Evolutionary conservation across 2,113 vertebrate genomes (phyloP).

Genomic region (Solea solea): DNA sequence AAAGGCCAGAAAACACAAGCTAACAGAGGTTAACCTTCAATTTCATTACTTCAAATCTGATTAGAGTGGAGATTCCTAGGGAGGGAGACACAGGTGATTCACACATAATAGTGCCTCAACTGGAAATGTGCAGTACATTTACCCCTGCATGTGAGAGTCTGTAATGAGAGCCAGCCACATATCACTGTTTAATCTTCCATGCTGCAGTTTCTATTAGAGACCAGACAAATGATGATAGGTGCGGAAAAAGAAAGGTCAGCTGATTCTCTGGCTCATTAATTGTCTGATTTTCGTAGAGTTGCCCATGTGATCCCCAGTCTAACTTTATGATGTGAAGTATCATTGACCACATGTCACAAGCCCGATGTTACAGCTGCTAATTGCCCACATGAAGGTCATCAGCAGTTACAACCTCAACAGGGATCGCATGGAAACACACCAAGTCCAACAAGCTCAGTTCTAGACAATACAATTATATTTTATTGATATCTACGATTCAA

Average conservation of each 20-base stretch:
- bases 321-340: constrained; percentile 50
- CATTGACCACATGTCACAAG: constrained; percentile 49
- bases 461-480: no score
- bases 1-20: not conserved
- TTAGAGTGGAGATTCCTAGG: constrained; percentile 19
- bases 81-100: constrained; percentile 25
- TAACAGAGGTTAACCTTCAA: constrained; percentile 26
- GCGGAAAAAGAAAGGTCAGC: constrained; percentile 54
- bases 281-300: constrained; percentile 42
- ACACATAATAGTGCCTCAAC: constrained; percentile 5
- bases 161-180: constrained; percentile 42
- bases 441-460: no score
- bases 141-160: not conserved
- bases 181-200: constrained; percentile 64
- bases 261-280: constrained; percentile 55
- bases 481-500: no score
- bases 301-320: constrained; percentile 23
- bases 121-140: constrained; percentile 14
- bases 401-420: constrained; percentile 1
- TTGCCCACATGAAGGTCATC: constrained; percentile 55
- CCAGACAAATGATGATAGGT: constrained; percentile 46
- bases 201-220: constrained; percentile 55
- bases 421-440: not conserved
- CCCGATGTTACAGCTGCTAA: constrained; percentile 34
- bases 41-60: constrained; percentile 50